Base-by-base conservation (phyloP, 2,888 invertebrate species). In the Monopis laevigella region DNA sequence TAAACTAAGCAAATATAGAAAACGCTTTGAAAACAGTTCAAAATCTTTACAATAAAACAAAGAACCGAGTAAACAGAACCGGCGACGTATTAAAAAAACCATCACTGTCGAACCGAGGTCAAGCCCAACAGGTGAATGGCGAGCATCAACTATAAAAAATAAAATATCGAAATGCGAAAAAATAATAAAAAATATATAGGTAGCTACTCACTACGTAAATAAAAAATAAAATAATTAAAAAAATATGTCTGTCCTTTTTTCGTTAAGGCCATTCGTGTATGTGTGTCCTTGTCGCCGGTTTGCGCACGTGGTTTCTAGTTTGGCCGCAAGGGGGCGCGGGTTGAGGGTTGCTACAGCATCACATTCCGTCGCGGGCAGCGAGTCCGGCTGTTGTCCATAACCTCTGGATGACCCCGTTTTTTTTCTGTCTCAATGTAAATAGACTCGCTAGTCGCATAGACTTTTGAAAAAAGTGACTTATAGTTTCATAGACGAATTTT, bases 141-240 rank as follows among this genome's bases (percentile, higher is more conserved):
- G 69, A 64, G 73, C 75, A 78, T 78, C 78, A 80, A 78, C 80
- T 80, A n/a, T n/a, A 78, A 78, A 80, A 80, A 80, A 80, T 78
- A 80, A 80, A 80, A 78, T 78, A 78, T 80, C 74, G 74, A 77
- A 78, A 77, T 77, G 77, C 66, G 75, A 74, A 75, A 78, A 77
- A 80, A 78, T 80, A 78, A 80, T 75, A 78, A 78, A 44, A 78
- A 78, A 78, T 73, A 77, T 75, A 77, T 78, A 78, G n/a, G n/a
- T n/a, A n/a, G n/a, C n/a, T n/a, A n/a, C n/a, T n/a, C n/a, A n/a
- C n/a, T n/a, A n/a, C n/a, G 75, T 78, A 75, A 78, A 77, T 77
- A 75, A 67, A 80, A 80, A 80, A 38, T n/a, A n/a, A n/a, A n/a
- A n/a, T n/a, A n/a, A n/a, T n/a, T n/a, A 29, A 80, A 78, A 73